A percentile compares a stretch with the other conserved stretches of the same genome.
phyloP scores from a whole-genome alignment of 2,113 vertebrate genomes.

The Hydropotes inermis region DNA sequence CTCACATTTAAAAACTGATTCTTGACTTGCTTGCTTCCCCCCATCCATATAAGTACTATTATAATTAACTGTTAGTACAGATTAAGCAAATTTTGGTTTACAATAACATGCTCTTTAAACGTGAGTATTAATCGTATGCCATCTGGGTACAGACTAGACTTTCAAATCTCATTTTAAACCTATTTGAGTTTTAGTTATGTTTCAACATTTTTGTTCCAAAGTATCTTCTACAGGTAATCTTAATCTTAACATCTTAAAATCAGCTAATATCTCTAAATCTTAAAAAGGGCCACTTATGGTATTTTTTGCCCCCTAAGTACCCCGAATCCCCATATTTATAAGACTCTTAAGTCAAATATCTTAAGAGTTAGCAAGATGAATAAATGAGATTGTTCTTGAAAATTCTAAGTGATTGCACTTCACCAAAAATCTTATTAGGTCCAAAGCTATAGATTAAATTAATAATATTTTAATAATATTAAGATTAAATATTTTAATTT shows the following conservation, averaged over 20 bases:
- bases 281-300: not conserved
- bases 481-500: not conserved
- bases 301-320: not conserved
- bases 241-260: conserved; percentile 21
- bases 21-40: conserved; percentile 39
- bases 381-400: not conserved
- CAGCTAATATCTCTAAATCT: conserved; percentile 30
- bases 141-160: conserved; percentile 53
- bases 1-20: conserved; percentile 60
- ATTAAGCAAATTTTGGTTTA: conserved; percentile 63
- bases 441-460: not conserved
- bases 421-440: not conserved
- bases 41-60: conserved; percentile 40
- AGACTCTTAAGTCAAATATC: not conserved
- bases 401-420: not conserved
- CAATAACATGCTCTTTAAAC: conserved; percentile 55
- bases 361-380: not conserved
- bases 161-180: conserved; percentile 62
- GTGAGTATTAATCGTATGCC: conserved; percentile 45
- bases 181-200: conserved; percentile 49
- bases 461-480: not conserved
- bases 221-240: conserved; percentile 3
- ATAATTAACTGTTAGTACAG: conserved; percentile 65
- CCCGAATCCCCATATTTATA: not conserved
- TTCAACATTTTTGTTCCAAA: conserved; percentile 37